These are phyloP conservation scores for Pseudoips prasinana DNA, from an alignment of 2,888 invertebrate species.

Conservation along the genomic window DNA sequence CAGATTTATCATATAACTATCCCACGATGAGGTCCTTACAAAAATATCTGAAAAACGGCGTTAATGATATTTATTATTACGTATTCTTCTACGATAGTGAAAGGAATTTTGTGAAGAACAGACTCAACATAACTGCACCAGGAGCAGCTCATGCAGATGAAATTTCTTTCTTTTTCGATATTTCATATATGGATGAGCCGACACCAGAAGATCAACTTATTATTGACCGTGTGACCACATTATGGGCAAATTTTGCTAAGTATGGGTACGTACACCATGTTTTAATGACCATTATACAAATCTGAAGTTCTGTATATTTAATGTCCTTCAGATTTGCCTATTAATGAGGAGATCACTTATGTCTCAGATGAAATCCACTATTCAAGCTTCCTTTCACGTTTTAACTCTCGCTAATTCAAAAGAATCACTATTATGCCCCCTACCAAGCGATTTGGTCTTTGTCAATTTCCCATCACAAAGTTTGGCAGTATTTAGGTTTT, in stretches of 20 bases:
- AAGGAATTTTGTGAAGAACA: conserved; percentile 44
- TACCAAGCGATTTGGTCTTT: too few species aligned
- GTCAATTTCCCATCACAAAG: too few species aligned
- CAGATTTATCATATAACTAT: conserved; percentile 44
- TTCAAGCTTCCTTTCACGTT: too few species aligned
- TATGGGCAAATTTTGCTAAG: conserved; percentile 55
- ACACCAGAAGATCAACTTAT: conserved; percentile 38
- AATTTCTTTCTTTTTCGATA: conserved; percentile 47
- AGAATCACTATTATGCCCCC: too few species aligned
- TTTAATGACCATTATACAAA: too few species aligned
- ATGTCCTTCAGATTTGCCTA: too few species aligned
- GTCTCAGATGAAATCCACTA: too few species aligned
- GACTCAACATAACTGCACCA: conserved; percentile 32
- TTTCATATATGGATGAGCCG: conserved; percentile 31
- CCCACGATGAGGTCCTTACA: conserved; percentile 38
- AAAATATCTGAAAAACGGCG: conserved; percentile 40
- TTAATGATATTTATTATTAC: conserved; percentile 42
- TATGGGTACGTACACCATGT: conserved; percentile 47
- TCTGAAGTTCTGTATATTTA: too few species aligned
- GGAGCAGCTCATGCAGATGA: conserved; percentile 48
- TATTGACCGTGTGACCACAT: conserved; percentile 44
- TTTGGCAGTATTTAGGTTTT: too few species aligned
- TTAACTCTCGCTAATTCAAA: too few species aligned
- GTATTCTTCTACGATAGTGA: conserved; percentile 51
- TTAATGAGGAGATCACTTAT: too few species aligned